A percentile compares a stretch with the other conserved stretches of the same genome.
These are phyloP conservation scores for Chrysodeixis includens DNA, from an alignment of 2,888 invertebrate genomes.

Conservation along the genomic window DNA sequence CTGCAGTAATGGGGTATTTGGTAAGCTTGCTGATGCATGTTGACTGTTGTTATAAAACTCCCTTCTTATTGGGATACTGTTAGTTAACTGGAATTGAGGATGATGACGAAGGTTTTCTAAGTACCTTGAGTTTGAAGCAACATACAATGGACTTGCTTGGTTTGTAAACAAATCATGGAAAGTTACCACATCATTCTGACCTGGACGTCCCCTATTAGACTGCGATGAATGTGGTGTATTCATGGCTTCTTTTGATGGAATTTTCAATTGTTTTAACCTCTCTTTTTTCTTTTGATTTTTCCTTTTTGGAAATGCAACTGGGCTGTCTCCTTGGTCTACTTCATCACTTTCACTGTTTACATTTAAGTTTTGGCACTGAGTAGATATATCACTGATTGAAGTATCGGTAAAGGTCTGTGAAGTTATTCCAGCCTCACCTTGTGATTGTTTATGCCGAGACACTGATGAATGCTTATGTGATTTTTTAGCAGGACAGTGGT, in stretches of 20 bases:
- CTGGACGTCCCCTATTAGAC: constrained; percentile 38
- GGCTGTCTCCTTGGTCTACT: constrained; percentile 53
- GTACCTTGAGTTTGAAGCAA: constrained; percentile 75
- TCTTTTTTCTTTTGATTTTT: constrained; percentile 78
- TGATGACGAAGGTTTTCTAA: constrained; percentile 79
- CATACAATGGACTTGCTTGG: constrained; percentile 75
- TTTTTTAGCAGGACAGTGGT: constrained; percentile 45
- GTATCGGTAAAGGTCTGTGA: constrained; percentile 48
- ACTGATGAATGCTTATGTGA: constrained; percentile 33
- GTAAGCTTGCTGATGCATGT: constrained; percentile 64
- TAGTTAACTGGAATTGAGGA: constrained; percentile 76
- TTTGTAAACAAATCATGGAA: constrained; percentile 73
- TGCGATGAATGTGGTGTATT: constrained; percentile 54
- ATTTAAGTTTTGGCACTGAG: constrained; percentile 61
- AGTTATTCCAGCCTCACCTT: constrained; percentile 42
- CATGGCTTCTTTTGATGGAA: constrained; percentile 59
- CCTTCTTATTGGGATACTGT: constrained; percentile 56
- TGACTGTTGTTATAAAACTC: constrained; percentile 45
- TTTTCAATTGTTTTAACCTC: constrained; percentile 71
- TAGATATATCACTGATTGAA: constrained; percentile 56
- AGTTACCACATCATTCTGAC: constrained; percentile 59
- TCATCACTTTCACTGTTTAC: constrained; percentile 61
- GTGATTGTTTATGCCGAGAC: constrained; percentile 48
- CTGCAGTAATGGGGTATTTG: constrained; percentile 64
- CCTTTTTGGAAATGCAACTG: constrained; percentile 60